Evolutionary conservation across 2,797 vertebrate species (phyloP), one percentile per base, ranked within the genome.

Genomic region (Scleropages formosus): DNA sequence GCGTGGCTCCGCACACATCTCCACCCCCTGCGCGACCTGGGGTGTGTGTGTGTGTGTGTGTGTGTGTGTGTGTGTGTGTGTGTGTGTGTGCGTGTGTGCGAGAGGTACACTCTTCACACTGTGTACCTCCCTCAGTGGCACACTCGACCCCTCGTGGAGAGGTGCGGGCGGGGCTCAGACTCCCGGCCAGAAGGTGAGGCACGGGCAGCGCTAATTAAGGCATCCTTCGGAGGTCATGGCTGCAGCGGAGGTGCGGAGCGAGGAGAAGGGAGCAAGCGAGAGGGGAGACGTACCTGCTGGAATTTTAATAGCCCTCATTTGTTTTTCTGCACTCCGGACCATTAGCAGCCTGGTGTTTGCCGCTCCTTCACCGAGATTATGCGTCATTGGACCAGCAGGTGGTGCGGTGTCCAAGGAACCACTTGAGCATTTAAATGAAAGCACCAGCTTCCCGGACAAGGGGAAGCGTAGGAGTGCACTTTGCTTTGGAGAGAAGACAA

Each of bases 101-200:
- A 24, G 46, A n/a, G 68, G 0, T 53, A 22, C 49, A 6, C 6
- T 39, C 31, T 39, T 39, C 31, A 31, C 31, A 31, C 24, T 22
- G 49, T 56, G 49, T 53, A 53, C 31, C 47, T 18, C 8, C 12
- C 3, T 70, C 22, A 13, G 8, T 8, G n/a, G 22, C 47, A 56
- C 8, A 49, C 47, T 49, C 20, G 44, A 49, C 44, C 47, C 68
- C 26, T 56, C 9, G 49, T 13, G n/a, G 47, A 31, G 49, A 70
- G 49, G 68, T 31, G 31, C 31, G n/a, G n/a, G n/a, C n/a, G n/a
- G n/a, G n/a, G n/a, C n/a, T 53, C 67, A 53, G 67, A 18, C n/a
- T n/a, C n/a, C n/a, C n/a, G n/a, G n/a, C n/a, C 9, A 8, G n/a
- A 59, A 59, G 58, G 4, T 18, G 16, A 8, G 16, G 58, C 18